Evolutionary conservation across 2,888 invertebrate genomes (phyloP), one percentile per base, ranked within the genome.

Genomic region (Nemurella pictetii): DNA sequence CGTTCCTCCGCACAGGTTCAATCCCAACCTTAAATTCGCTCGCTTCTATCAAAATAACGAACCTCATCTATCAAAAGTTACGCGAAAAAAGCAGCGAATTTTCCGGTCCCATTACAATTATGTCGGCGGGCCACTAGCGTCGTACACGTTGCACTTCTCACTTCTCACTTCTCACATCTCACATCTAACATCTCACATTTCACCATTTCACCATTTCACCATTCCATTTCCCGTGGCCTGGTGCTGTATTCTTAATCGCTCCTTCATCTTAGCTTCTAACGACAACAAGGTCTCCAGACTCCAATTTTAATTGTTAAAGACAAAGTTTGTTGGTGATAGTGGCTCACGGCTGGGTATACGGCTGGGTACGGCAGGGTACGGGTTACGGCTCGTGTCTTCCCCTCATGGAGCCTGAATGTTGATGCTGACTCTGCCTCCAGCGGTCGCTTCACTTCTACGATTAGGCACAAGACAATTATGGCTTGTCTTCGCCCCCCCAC

Each of bases 211-310:
- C n/a, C n/a, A n/a, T n/a, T n/a, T n/a, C n/a, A n/a, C n/a, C n/a
- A n/a, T n/a, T n/a, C n/a, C n/a, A n/a, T n/a, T n/a, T n/a, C n/a
- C 12, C 55, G 1, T 55, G 55, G 15, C 1, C 55, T 20, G 20
- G 55, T 2, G 55, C 55, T 1, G 9, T 20, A 27, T 75, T 75
- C 75, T 26, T 75, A 75, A 75, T 75, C 75, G 75, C 75, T 28
- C 27, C 75, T 15, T 75, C 75, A 25, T 75, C 75, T 27, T n/a
- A 26, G 3, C 75, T 5, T 4, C 75, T 75, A 75, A 75, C 28
- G 75, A 75, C 75, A 75, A 75, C 75, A 75, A 25, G 75, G 75
- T 75, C 75, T 75, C 75, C 28, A 26, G 75, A 75, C 75, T 75
- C 75, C 26, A 2, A 12, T 75, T 75, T 75, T 75, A 75, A 75